Percentiles rank a stretch among this genome's conserved stretches.
Evolutionary conservation across 2,888 invertebrate genomes (phyloP).

Genomic region (Electrophaes corylata): DNA sequence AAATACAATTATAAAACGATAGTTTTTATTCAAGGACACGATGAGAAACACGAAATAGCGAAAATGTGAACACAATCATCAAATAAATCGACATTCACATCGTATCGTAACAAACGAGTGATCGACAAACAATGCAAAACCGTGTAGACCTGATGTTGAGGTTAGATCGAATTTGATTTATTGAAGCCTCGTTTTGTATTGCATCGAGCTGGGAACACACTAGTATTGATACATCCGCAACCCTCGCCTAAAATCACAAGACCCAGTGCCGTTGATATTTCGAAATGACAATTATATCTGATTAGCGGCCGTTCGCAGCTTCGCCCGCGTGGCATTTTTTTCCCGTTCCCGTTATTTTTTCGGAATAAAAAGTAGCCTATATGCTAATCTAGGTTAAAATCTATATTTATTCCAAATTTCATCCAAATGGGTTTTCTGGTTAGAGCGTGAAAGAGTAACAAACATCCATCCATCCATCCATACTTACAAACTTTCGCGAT

Average conservation of each 20-base stretch:
- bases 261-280: not conserved
- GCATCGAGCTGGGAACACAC: not conserved
- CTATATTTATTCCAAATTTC: too few species aligned
- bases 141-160: slow-evolving; percentile 10
- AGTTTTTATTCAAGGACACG: not conserved
- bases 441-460: too few species aligned
- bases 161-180: slow-evolving; percentile 19
- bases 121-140: slow-evolving; percentile 17
- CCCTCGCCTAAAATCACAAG: not conserved
- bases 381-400: too few species aligned
- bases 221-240: not conserved
- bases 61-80: not conserved
- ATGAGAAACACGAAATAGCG: not conserved
- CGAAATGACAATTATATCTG: too few species aligned
- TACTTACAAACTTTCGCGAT: too few species aligned
- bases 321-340: too few species aligned
- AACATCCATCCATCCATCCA: too few species aligned
- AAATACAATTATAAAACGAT: not conserved
- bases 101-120: slow-evolving; percentile 9
- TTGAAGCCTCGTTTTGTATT: slow-evolving; percentile 17
- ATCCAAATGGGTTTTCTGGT: too few species aligned
- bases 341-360: too few species aligned
- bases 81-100: slow-evolving; percentile 5
- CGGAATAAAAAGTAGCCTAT: too few species aligned
- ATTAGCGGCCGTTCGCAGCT: too few species aligned